Evolutionary conservation across 37 sponge, comb jelly and placozoan genomes (phyloP), one percentile per base, ranked within the genome.

Genomic region (Cladorhizidae sp.): DNA sequence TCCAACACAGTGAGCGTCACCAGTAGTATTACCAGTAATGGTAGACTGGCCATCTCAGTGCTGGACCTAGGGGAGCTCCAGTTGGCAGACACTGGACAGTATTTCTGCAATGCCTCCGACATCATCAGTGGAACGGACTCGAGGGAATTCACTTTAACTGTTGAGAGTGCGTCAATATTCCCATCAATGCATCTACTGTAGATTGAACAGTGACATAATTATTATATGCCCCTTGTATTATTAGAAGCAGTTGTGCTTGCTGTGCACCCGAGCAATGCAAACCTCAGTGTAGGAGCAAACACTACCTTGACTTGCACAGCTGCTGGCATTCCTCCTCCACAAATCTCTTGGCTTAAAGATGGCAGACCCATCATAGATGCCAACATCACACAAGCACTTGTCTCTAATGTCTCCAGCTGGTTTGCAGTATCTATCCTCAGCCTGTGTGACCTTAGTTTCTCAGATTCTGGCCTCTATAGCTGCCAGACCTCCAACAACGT

Each of bases 251-350:
- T 11, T 17, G 36, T 7, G 2, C 35, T 65, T 32, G 29, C 39
- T 8, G 78, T 64, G 20, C 36, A 39, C 50, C 64, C 78, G 2
- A 64, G 6, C 29, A 9, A 77, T 31, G 29, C 65, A 49, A 77
- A 14, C 40, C 50, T 26, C 49, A 40, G 64, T 42, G 45, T 40
- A 26, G 65, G 49, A 21, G 64, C 64, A 26, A 35, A 35, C 21
- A n/a, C 62, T 18, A 28, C 40, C 39, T 40, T 74, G 18, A 28
- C 40, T 23, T 83, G 83, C 61, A 63, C 39, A 15, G 76, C 76
- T 32, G 61, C 40, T 45, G 83, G 83, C 1, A 50, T 64, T 28
- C 83, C 83, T 2, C 45, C 64, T 40, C 83, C 76, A 28, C 31
- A 40, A 33, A 45, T 83, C 37, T 49, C 6, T 12, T 83, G 83